phyloP scores from a whole-genome alignment of 2,113 vertebrate species.

The Mesocricetus auratus region DNA sequence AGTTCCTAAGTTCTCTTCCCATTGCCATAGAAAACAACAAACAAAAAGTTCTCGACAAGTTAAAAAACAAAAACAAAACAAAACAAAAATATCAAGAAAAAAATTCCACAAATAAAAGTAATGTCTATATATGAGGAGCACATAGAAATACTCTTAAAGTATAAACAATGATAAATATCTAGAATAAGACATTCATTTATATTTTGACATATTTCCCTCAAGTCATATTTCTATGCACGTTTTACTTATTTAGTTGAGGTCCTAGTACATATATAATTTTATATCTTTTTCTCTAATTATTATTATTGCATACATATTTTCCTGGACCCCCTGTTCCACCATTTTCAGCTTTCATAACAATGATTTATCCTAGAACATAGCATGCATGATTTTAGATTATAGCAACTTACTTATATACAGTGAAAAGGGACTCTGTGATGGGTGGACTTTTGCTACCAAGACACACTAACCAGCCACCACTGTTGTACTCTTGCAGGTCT shows the following conservation, averaged over 20 bases:
- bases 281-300: not conserved
- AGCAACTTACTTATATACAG: not conserved
- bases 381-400: not conserved
- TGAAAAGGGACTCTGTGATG: not conserved
- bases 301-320: not conserved
- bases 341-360: not conserved
- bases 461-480: no score
- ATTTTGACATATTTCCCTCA: not conserved
- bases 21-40: not conserved
- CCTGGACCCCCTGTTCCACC: not conserved
- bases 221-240: not conserved
- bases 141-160: not conserved
- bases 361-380: not conserved
- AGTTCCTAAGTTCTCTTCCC: not conserved
- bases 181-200: not conserved
- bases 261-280: not conserved
- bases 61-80: not conserved
- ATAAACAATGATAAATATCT: not conserved
- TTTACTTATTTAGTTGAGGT: not conserved
- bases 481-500: not conserved
- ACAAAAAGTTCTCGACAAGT: not conserved
- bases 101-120: not conserved
- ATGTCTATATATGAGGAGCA: not conserved
- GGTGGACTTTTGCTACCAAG: not conserved
- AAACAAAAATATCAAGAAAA: not conserved